phyloP scores from a whole-genome alignment of 2,888 invertebrate species.

The Tortricodes alternella region DNA sequence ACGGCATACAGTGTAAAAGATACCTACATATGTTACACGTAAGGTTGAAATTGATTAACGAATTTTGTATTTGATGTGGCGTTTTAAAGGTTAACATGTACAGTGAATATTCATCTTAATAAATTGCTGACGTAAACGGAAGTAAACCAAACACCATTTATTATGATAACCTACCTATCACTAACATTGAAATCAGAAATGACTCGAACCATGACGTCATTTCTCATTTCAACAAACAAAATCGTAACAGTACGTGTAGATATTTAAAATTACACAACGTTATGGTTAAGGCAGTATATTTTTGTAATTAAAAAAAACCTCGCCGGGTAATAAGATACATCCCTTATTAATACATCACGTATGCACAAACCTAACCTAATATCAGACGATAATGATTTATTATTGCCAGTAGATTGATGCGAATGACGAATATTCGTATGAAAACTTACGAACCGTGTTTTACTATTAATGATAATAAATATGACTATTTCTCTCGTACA shows the following conservation, averaged over 20 bases:
- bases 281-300: constrained; percentile 59
- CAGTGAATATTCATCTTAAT: not conserved
- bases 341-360: constrained; percentile 34
- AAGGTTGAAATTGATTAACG: too few species aligned
- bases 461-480: constrained; percentile 36
- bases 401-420: constrained; percentile 39
- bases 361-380: constrained; percentile 35
- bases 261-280: constrained; percentile 44
- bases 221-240: constrained; percentile 45
- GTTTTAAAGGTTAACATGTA: too few species aligned
- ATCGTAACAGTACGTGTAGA: constrained; percentile 30
- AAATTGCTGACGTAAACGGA: not conserved
- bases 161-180: constrained; percentile 37
- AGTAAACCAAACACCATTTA: constrained; percentile 13
- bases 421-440: constrained; percentile 32
- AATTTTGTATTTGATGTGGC: too few species aligned
- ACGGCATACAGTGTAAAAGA: too few species aligned
- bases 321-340: constrained; percentile 37
- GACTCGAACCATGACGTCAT: constrained; percentile 32
- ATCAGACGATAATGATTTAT: constrained; percentile 41
- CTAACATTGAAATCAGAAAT: constrained; percentile 46
- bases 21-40: too few species aligned
- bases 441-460: constrained; percentile 34
- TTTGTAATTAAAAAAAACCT: constrained; percentile 41
- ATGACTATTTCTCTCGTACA: constrained; percentile 38